A percentile compares a stretch with the other conserved stretches of the same genome.
Evolutionary conservation across 1,140 invertebrate genomes (phyloP).

Genomic region (Onthophagus taurus): DNA sequence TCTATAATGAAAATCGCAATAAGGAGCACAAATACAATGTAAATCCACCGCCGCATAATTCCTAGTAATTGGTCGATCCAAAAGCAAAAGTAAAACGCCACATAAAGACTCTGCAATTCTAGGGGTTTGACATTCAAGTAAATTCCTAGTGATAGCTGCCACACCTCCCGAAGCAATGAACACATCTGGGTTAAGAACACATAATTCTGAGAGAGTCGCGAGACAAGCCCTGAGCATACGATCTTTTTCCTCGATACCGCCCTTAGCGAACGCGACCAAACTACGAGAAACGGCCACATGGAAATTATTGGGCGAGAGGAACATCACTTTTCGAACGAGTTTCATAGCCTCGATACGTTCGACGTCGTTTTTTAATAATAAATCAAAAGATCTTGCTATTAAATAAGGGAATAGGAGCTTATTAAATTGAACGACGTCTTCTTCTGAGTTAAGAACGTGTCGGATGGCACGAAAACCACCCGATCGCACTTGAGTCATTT

Average conservation of each 20-base stretch:
- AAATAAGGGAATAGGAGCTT: constrained; percentile 72
- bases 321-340: constrained; percentile 62
- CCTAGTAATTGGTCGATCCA: constrained; percentile 80
- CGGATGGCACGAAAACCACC: constrained; percentile 75
- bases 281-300: constrained; percentile 57
- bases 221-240: constrained; percentile 69
- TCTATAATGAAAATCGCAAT: constrained; percentile 82
- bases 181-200: constrained; percentile 70
- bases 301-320: constrained; percentile 55
- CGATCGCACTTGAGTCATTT: constrained; percentile 79
- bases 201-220: constrained; percentile 77
- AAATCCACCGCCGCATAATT: constrained; percentile 62
- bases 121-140: constrained; percentile 70
- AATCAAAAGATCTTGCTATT: constrained; percentile 71
- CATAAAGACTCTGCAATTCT: constrained; percentile 76
- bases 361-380: constrained; percentile 73
- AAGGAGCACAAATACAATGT: constrained; percentile 78
- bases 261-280: constrained; percentile 72
- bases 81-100: constrained; percentile 73
- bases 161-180: constrained; percentile 78
- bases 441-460: constrained; percentile 68
- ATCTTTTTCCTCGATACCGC: constrained; percentile 69
- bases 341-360: constrained; percentile 84
- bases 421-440: constrained; percentile 68
- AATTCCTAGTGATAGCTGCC: constrained; percentile 66